Conservation (phyloP, 2,113 vertebrate species). For the Vulpes vulpes region DNA sequence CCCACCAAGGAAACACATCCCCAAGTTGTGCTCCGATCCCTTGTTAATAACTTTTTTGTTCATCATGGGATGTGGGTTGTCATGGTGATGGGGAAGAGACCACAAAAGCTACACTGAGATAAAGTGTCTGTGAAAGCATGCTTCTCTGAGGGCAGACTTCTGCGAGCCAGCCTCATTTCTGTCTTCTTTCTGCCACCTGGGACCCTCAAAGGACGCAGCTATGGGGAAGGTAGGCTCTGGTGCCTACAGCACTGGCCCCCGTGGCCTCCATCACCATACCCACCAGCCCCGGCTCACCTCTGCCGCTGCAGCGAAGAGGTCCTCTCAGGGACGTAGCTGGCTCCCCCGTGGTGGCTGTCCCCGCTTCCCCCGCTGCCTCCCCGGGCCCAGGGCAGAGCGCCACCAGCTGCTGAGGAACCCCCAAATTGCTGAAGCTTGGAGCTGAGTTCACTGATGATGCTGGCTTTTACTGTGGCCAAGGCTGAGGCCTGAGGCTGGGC, state of each 20-base stretch:
- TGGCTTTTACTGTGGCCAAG: conserved; percentile 93
- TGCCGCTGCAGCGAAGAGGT: conserved; percentile 86
- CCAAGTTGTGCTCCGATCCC: background rate
- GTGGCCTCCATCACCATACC: background rate
- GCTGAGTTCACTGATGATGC: conserved; percentile 95
- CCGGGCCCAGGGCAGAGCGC: conserved; percentile 90
- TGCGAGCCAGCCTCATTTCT: background rate
- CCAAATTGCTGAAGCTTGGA: conserved; percentile 96
- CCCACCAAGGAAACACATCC: background rate
- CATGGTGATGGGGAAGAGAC: background rate
- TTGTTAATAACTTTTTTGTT: background rate
- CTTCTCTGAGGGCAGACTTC: background rate
- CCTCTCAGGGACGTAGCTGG: conserved; percentile 82
- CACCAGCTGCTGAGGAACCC: conserved; percentile 85
- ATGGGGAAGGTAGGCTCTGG: background rate
- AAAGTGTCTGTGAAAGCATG: background rate
- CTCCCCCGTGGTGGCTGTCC: conserved; percentile 78
- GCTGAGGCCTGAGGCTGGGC: conserved; percentile 85
- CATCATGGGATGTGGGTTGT: background rate
- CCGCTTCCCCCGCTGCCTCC: conserved; percentile 79
- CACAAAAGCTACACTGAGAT: background rate
- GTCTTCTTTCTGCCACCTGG: background rate
- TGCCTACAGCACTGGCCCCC: background rate
- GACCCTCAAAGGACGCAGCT: background rate
- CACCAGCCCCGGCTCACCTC: conserved; percentile 78